Conservation (phyloP, 2,113 vertebrate genomes). For the Acrocephalus arundinaceus region DNA sequence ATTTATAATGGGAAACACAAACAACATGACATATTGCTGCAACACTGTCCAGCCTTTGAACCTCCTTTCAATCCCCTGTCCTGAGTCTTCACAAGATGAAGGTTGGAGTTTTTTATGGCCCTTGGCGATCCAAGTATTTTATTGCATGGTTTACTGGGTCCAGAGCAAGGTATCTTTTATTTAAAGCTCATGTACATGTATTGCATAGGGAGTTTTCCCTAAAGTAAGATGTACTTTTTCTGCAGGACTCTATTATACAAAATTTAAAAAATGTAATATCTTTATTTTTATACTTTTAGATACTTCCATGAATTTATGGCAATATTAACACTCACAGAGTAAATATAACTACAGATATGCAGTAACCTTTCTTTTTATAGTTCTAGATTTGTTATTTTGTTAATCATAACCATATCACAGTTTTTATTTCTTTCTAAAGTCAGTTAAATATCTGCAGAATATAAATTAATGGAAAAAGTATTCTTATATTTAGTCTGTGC, state of each 20-base stretch:
- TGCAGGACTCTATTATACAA: not conserved
- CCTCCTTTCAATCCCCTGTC: not conserved
- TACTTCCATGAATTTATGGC: not conserved
- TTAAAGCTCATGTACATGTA: not conserved
- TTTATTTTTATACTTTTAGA: not conserved
- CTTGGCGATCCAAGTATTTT: not conserved
- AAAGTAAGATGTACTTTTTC: not conserved
- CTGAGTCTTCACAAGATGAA: not conserved
- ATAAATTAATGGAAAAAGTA: constrained; percentile 3
- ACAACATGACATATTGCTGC: not conserved
- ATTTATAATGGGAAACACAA: not conserved
- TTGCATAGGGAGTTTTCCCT: not conserved
- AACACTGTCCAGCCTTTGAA: not conserved
- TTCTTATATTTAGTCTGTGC: not conserved
- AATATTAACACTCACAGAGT: not conserved
- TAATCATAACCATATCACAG: not conserved
- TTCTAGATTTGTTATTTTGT: not conserved
- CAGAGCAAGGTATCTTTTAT: not conserved
- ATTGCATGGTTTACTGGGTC: not conserved
- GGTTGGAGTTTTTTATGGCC: not conserved
- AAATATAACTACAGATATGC: not conserved
- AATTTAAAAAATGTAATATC: not conserved
- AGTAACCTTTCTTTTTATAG: not conserved
- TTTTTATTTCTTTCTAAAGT: not conserved
- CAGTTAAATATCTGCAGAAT: not conserved